These are phyloP conservation scores for Hippoglossus stenolepis DNA, from an alignment of 2,113 vertebrate species.

Conservation along the genomic window DNA sequence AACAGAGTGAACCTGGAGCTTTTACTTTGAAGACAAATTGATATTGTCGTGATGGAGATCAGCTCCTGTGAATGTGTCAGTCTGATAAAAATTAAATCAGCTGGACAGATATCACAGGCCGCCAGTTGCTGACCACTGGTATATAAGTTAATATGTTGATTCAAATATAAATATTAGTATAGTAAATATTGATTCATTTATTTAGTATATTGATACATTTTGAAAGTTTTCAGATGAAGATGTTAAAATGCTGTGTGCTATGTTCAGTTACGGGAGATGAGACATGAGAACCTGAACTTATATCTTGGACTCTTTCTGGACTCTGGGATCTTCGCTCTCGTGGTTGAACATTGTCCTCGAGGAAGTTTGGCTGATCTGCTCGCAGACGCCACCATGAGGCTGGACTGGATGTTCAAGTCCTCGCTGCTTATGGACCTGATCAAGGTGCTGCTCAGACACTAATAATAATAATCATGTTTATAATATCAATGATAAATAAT, in stretches of 20 bases:
- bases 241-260: neutral
- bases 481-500: neutral
- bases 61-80: no score
- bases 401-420: conserved; percentile 97
- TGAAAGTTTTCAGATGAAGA: no score
- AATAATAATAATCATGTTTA: neutral
- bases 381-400: conserved; percentile 85
- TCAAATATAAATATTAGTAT: no score
- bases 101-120: no score
- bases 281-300: conserved; percentile 88
- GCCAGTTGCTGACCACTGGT: no score
- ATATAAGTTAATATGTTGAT: no score
- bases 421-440: conserved; percentile 91
- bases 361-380: conserved; percentile 91
- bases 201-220: no score
- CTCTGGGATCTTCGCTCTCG: conserved; percentile 83
- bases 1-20: no score
- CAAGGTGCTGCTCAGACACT: conserved; percentile 52
- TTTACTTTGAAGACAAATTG: no score
- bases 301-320: conserved; percentile 89
- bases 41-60: no score
- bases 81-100: no score
- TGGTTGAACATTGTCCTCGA: conserved; percentile 87
- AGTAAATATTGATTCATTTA: no score
- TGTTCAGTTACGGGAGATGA: conserved; percentile 85